Evolutionary conservation across 2,888 invertebrate genomes (phyloP), one percentile per base, ranked within the genome.

Genomic region (Elysia crispata): DNA sequence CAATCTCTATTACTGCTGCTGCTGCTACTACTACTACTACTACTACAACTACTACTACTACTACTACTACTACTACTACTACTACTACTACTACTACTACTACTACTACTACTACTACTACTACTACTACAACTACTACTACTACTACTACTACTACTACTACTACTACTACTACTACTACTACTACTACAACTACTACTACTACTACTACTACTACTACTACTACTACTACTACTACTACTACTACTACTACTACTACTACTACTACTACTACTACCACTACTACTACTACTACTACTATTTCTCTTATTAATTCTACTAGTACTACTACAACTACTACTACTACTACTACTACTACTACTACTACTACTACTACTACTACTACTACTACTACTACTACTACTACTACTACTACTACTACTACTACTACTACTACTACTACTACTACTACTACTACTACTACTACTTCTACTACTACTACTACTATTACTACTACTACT

Each of bases 1-100:
- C n/a, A n/a, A n/a, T n/a, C n/a, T n/a, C n/a, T n/a, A n/a, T n/a
- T n/a, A n/a, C n/a, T 41, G 41, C 5, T 41, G 41, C 41, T 41
- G 41, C 30, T 70, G 28, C 70, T 60, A 60, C 60, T 60, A 60
- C 60, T 60, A 60, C 60, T 60, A 60, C 60, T 60, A 60, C 60
- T 60, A 60, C 60, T 60, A 60, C 60, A 8, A 60, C 60, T 60
- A 60, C 60, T 60, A 60, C 60, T 60, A 60, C 60, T 60, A 60
- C 60, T 60, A 60, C 60, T 49, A 66, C 67, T 64, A 62, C 76
- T 76, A 62, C 64, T 60, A 60, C 60, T 60, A 60, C 60, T 60
- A 60, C 60, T 60, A 60, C 60, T 60, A 60, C 60, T 60, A 60
- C 60, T 60, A 60, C 60, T 60, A 60, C 60, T 60, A 60, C 60